A percentile compares a stretch with the other conserved stretches of the same genome.
Conservation (phyloP, 2,797 vertebrate genomes). For the Lacerta viridis region DNA sequence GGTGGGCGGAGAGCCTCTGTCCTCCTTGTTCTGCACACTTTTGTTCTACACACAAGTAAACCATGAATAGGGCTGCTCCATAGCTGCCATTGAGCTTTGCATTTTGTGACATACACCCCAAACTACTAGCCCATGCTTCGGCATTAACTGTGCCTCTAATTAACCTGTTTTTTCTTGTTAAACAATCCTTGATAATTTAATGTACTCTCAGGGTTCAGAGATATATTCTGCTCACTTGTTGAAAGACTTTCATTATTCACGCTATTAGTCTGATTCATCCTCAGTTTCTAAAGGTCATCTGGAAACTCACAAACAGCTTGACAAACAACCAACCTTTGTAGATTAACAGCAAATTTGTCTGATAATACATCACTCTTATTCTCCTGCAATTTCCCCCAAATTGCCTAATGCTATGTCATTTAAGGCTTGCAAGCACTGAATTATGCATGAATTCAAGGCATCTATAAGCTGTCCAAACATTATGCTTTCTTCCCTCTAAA, state of each 20-base stretch:
- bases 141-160: slow-evolving; percentile 8
- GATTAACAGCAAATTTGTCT: slow-evolving; percentile 64
- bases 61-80: no score
- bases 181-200: slow-evolving; percentile 55
- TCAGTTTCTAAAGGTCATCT: slow-evolving; percentile 72
- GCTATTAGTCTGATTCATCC: slow-evolving; percentile 69
- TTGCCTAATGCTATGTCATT: slow-evolving; percentile 52
- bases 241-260: slow-evolving; percentile 61
- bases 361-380: slow-evolving; percentile 51
- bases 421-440: slow-evolving; percentile 45
- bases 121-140: background rate
- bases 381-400: slow-evolving; percentile 48
- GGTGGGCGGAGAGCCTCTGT: rapidly evolving
- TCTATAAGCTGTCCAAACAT: slow-evolving; percentile 55
- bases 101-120: background rate
- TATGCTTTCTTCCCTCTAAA: slow-evolving; percentile 36
- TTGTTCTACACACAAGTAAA: no score
- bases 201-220: slow-evolving; percentile 50
- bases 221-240: slow-evolving; percentile 60
- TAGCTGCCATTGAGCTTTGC: background rate
- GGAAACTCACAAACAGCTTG: slow-evolving; percentile 69
- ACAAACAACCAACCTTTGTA: slow-evolving; percentile 71
- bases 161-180: slow-evolving; percentile 65
- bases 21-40: background rate
- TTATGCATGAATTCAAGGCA: slow-evolving; percentile 54